phyloP scores from a whole-genome alignment of 2,888 invertebrate genomes.

The Himalopsyche anomala region DNA sequence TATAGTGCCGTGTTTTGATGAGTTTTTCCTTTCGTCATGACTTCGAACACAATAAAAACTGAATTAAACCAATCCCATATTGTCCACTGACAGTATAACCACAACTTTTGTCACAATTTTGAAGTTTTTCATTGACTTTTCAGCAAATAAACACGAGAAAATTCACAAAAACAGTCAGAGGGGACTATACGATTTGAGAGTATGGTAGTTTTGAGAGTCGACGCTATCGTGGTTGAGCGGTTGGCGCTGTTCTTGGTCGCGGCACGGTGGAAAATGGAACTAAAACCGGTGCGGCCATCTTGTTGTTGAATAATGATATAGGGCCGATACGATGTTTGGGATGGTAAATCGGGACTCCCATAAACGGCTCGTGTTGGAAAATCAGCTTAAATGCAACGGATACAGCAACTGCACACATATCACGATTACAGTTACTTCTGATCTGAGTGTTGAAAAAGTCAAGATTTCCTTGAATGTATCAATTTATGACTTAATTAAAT shows the following conservation, averaged over 20 bases:
- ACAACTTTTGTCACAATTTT: conserved; percentile 35
- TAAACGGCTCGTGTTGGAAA: conserved; percentile 50
- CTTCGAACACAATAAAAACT: conserved; percentile 65
- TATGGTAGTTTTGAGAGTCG: conserved; percentile 66
- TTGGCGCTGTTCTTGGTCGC: conserved; percentile 69
- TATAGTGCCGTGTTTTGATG: conserved; percentile 81
- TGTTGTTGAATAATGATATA: conserved; percentile 68
- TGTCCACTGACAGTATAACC: conserved; percentile 39
- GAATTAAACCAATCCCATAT: conserved; percentile 49
- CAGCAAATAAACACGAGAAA: conserved; percentile 67
- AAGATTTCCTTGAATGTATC: no score
- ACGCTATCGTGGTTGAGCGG: conserved; percentile 70
- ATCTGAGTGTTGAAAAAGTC: no score
- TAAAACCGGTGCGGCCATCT: conserved; percentile 74
- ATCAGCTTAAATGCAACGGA: not conserved
- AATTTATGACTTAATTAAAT: no score
- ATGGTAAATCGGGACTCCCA: conserved; percentile 50
- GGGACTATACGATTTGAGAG: conserved; percentile 72
- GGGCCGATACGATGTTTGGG: conserved; percentile 48
- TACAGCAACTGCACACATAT: not conserved
- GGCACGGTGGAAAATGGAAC: conserved; percentile 72
- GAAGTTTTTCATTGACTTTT: conserved; percentile 61
- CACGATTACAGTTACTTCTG: no score
- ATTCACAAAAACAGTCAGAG: conserved; percentile 68
- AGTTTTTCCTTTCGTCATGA: conserved; percentile 79